These are phyloP conservation scores for Patella depressa DNA, from an alignment of 2,888 invertebrate species.

Conservation along the genomic window DNA sequence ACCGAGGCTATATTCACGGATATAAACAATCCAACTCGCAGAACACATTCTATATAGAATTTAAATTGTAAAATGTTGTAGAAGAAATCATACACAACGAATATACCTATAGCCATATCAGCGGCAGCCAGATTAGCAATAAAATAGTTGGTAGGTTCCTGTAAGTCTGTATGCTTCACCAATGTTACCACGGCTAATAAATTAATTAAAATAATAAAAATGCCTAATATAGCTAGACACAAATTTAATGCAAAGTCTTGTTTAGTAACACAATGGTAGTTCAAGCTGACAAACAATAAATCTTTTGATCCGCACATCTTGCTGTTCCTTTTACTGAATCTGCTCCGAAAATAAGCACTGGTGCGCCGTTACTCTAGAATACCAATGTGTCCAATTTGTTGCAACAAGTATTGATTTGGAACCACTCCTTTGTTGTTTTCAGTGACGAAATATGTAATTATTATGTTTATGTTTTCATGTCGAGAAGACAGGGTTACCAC, in stretches of 20 bases:
- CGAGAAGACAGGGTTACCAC: too few species aligned
- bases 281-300: constrained; percentile 21
- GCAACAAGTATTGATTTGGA: too few species aligned
- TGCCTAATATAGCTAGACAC: constrained; percentile 13
- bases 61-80: constrained; percentile 37
- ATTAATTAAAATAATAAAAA: constrained; percentile 27
- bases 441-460: too few species aligned
- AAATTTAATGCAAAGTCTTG: constrained; percentile 27
- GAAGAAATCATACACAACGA: constrained; percentile 32
- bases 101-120: constrained; percentile 29
- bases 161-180: constrained; percentile 10
- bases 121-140: constrained; percentile 31
- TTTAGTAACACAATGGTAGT: constrained; percentile 27
- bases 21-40: constrained; percentile 31
- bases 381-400: too few species aligned
- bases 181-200: constrained; percentile 21
- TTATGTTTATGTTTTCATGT: too few species aligned
- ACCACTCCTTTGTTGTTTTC: too few species aligned
- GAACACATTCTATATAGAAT: constrained; percentile 32
- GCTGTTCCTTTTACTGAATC: background rate
- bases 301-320: constrained; percentile 1
- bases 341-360: too few species aligned
- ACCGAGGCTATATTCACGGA: constrained; percentile 30
- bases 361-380: too few species aligned
- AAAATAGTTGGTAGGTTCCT: constrained; percentile 28